Conservation (phyloP, 2,113 vertebrate species). For the Rhabdomys dilectus region DNA sequence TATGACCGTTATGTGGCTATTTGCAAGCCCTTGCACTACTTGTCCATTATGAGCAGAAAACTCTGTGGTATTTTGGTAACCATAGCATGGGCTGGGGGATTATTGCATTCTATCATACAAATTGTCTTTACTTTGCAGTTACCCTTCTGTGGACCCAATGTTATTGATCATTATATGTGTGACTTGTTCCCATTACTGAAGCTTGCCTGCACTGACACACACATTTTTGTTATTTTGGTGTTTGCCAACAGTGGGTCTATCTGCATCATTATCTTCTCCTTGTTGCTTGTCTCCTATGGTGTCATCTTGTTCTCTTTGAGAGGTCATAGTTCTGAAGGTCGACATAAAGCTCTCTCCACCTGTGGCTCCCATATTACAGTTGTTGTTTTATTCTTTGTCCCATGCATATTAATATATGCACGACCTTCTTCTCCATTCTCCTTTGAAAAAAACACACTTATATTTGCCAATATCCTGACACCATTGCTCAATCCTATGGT, state of each 20-base stretch:
- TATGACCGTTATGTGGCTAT: not conserved
- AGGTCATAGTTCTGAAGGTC: not conserved
- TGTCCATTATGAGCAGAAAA: not conserved
- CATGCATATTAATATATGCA: not conserved
- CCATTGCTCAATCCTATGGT: not conserved
- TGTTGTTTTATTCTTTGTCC: not conserved
- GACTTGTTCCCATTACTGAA: not conserved
- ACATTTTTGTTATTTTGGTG: not conserved
- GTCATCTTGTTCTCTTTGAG: not conserved
- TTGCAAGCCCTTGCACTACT: not conserved
- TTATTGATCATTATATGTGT: not conserved
- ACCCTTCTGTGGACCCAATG: not conserved
- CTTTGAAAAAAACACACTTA: constrained; percentile 9
- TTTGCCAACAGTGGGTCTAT: constrained; percentile 12
- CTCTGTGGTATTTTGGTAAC: not conserved
- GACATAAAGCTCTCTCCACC: not conserved
- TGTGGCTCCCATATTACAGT: constrained; percentile 1
- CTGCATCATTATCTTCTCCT: not conserved
- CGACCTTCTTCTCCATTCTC: not conserved
- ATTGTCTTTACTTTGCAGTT: not conserved
- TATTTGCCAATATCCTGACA: constrained; percentile 18
- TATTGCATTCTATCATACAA: not conserved
- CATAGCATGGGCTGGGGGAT: not conserved
- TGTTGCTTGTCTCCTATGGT: not conserved
- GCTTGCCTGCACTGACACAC: constrained; percentile 1